These are phyloP conservation scores for Cololabis saira DNA, from an alignment of 2,113 vertebrate species.

Conservation along the genomic window DNA sequence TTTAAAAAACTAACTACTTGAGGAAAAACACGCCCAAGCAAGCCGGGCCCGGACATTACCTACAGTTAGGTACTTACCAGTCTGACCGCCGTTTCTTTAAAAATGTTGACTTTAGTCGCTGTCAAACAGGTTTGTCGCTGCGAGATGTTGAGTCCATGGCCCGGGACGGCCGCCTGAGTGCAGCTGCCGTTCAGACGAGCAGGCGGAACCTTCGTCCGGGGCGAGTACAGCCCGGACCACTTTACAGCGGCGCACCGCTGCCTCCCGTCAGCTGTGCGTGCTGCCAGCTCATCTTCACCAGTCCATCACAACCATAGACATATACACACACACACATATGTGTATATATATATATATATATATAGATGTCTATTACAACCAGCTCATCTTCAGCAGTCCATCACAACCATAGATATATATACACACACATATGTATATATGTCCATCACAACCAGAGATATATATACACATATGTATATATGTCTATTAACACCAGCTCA, in stretches of 20 bases:
- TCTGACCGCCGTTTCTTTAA: conserved; percentile 42
- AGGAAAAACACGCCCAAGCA: neutral
- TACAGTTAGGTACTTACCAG: conserved; percentile 56
- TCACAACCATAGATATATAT: too few relatives aligned
- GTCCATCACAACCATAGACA: too few relatives aligned
- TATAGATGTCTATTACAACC: too few relatives aligned
- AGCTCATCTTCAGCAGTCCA: too few relatives aligned
- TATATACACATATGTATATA: too few relatives aligned
- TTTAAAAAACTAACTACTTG: conserved; percentile 9
- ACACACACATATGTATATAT: too few relatives aligned
- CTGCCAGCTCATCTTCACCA: too few relatives aligned
- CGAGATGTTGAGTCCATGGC: conserved; percentile 79
- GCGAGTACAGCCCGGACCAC: conserved; percentile 35
- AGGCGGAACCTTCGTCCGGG: conserved; percentile 59
- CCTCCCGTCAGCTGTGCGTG: neutral
- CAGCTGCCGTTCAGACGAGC: conserved; percentile 44
- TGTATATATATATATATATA: too few relatives aligned
- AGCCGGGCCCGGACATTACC: neutral
- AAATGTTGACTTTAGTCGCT: conserved; percentile 42
- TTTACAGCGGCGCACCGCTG: conserved; percentile 55
- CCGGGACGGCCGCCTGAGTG: conserved; percentile 67
- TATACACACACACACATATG: too few relatives aligned
- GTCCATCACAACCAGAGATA: too few relatives aligned
- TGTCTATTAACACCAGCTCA: too few relatives aligned
- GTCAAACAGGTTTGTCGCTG: conserved; percentile 54